phyloP scores from a whole-genome alignment of 2,113 vertebrate genomes.

The Gorsachius goisagi region DNA sequence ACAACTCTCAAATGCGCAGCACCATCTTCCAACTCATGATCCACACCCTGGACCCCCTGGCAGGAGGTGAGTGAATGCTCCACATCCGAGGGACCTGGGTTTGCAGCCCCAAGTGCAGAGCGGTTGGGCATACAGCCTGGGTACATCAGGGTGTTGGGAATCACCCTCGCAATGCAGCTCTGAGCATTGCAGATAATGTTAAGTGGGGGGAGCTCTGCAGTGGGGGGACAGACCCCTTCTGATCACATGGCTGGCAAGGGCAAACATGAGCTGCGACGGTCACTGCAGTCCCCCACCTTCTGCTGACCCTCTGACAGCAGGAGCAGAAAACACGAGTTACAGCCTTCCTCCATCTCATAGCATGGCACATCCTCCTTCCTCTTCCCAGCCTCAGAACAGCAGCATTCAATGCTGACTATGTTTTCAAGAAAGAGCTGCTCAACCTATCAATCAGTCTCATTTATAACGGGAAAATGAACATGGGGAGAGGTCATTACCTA shows the following conservation, averaged over 20 bases:
- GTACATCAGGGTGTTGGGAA: neutral
- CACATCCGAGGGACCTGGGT: neutral
- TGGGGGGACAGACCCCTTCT: neutral
- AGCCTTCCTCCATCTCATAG: neutral
- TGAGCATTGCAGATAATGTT: neutral
- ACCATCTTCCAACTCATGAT: slow-evolving; percentile 95
- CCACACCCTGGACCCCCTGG: slow-evolving; percentile 90
- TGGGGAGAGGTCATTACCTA: neutral
- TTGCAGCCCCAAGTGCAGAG: neutral
- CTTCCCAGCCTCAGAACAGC: neutral
- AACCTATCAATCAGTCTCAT: neutral
- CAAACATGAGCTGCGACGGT: neutral
- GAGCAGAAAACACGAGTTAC: neutral
- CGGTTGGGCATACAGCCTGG: neutral
- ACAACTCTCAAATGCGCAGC: slow-evolving; percentile 92
- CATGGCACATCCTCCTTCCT: neutral
- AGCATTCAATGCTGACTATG: neutral
- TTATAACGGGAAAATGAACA: neutral
- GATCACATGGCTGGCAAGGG: accelerated
- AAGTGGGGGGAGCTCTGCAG: neutral
- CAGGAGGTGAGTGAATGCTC: slow-evolving; percentile 82
- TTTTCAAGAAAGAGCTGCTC: neutral
- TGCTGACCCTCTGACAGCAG: neutral
- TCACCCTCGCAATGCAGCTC: neutral
- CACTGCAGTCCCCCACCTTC: neutral